A percentile compares a stretch with the other conserved stretches of the same genome.
Conservation (phyloP, 2,888 invertebrate species). For the Lissonota sp. region DNA sequence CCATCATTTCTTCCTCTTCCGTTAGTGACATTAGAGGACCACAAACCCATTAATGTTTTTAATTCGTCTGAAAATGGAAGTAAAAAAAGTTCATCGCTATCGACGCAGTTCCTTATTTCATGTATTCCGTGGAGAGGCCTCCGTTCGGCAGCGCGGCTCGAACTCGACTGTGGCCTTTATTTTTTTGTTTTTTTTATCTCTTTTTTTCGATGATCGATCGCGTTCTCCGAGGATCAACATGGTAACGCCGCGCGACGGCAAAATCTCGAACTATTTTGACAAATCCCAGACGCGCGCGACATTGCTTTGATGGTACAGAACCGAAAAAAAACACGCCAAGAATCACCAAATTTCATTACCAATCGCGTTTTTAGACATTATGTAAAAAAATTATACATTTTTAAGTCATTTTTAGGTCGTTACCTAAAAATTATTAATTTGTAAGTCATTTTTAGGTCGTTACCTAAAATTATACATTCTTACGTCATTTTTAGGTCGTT, state of each 20-base stretch:
- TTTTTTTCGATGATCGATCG: constrained; percentile 58
- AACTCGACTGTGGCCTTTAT: constrained; percentile 42
- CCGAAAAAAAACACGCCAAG: neutral
- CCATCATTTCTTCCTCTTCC: neutral
- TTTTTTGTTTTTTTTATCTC: neutral
- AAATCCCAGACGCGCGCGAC: constrained; percentile 54
- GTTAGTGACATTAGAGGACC: neutral
- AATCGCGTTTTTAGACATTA: no score
- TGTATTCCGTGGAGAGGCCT: constrained; percentile 5
- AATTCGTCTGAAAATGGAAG: constrained; percentile 5
- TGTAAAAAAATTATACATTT: no score
- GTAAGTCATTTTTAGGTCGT: no score
- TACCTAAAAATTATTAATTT: no score
- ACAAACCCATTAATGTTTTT: constrained; percentile 20
- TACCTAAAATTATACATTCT: no score
- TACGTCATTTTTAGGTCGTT: no score
- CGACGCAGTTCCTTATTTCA: neutral
- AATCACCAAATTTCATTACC: no score
- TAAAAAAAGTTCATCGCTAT: neutral
- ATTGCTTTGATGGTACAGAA: constrained; percentile 80
- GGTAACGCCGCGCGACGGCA: constrained; percentile 79
- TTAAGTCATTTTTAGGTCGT: no score
- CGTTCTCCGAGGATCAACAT: constrained; percentile 48
- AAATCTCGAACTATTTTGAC: constrained; percentile 77
- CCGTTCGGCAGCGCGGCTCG: constrained; percentile 35